Evolutionary conservation across 2,113 vertebrate species (phyloP), one percentile per base, ranked within the genome.

Genomic region (Carassius gibelio): DNA sequence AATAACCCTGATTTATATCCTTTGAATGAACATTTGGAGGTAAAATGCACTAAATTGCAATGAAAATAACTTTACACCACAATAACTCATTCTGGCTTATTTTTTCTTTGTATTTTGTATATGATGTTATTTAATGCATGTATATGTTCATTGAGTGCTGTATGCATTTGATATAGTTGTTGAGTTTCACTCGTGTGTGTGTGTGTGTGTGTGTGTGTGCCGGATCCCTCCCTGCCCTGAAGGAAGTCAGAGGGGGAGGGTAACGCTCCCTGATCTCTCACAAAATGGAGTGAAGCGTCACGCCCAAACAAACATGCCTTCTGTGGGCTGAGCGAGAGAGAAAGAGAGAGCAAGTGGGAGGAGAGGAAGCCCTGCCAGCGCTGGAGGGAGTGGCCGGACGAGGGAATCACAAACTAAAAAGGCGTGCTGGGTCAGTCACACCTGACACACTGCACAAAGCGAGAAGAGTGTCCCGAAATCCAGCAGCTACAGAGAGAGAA

Each of bases 351-450:
- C 42, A 9, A 45, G 42, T 42, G 38, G 8, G 42, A 42, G 42
- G 42, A 42, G 42, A 42, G 42, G 8, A 8, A 81, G 55, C 26
- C 77, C 80, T 79, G 77, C 72, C 26, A 59, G 50, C 71, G 5
- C 42, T 17, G 92, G 90, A 87, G 90, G 94, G 94, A 88, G 94
- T 93, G 93, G 90, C 90, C 82, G 88, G 76, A 75, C 79, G 68
- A 86, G 79, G 84, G 83, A 86, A 86, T 64, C 84, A 87, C 82
- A 89, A 81, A 91, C 92, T 91, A 90, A 91, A 84, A 89, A 83
- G 86, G 88, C 89, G 89, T 92, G 92, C 89, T 62, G 50, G 66
- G 9, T 45, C 79, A 45, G 17, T 85, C 86, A 88, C 74, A 85
- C 83, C 87, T 89, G 69, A 74, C 36, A 74, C 75, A 85, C 38